phyloP scores from a whole-genome alignment of 2,113 vertebrate species.

The Panthera uncia region DNA sequence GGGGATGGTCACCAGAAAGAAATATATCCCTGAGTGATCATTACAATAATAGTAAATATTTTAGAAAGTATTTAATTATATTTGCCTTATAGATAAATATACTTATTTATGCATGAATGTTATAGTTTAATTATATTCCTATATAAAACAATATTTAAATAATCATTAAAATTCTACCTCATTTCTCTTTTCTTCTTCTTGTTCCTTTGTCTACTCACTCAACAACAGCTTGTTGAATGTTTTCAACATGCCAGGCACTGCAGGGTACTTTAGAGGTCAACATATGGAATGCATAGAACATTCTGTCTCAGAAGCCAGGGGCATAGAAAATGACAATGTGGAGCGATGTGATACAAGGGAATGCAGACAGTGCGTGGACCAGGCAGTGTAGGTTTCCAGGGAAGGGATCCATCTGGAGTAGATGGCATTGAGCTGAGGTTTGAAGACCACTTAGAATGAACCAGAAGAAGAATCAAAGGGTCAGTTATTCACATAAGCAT shows the following conservation, averaged over 20 bases:
- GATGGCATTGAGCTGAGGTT: neutral
- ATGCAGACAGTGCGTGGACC: too few relatives aligned
- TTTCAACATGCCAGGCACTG: neutral
- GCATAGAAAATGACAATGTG: neutral
- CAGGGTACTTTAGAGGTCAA: neutral
- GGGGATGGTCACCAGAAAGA: neutral
- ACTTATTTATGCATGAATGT: neutral
- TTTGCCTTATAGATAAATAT: neutral
- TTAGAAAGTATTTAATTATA: neutral
- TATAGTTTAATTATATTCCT: neutral
- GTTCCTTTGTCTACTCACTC: neutral
- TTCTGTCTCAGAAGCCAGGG: neutral
- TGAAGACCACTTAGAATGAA: neutral
- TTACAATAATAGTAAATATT: neutral
- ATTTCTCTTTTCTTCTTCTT: neutral
- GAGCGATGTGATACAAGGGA: fast-evolving
- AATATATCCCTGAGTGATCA: neutral
- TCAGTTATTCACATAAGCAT: fast-evolving
- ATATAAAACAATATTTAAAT: neutral
- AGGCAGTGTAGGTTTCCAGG: too few relatives aligned
- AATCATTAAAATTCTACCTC: neutral
- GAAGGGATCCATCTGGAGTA: neutral
- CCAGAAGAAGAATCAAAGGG: neutral
- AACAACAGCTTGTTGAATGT: neutral
- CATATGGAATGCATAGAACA: neutral